These are phyloP conservation scores for Acestrorhynchus altus DNA, from an alignment of 2,797 vertebrate genomes.

Conservation along the genomic window DNA sequence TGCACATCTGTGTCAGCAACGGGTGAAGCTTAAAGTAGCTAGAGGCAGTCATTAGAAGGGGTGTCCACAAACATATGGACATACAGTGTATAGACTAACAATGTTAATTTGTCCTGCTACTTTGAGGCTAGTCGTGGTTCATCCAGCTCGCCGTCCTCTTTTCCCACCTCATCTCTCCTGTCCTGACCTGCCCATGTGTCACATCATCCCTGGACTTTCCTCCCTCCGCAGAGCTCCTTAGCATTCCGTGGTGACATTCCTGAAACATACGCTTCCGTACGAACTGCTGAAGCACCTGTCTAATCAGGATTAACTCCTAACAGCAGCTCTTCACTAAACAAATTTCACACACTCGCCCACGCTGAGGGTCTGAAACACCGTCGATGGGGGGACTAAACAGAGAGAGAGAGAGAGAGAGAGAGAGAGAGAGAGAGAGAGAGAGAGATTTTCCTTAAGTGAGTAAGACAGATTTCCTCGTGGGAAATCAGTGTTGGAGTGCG, in stretches of 20 bases:
- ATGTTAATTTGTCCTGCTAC: too few relatives aligned
- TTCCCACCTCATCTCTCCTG: neutral
- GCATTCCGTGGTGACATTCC: slow-evolving; percentile 2
- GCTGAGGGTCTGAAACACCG: slow-evolving; percentile 72
- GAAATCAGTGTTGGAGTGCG: slow-evolving; percentile 47
- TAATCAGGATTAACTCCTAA: slow-evolving; percentile 76
- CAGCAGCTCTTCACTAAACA: slow-evolving; percentile 72
- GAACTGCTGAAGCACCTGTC: slow-evolving; percentile 56
- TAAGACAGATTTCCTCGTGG: slow-evolving; percentile 40
- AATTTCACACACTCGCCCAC: slow-evolving; percentile 70
- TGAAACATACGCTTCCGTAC: slow-evolving; percentile 4
- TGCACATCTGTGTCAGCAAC: too few relatives aligned
- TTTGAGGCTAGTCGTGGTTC: too few relatives aligned
- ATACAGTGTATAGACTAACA: too few relatives aligned
- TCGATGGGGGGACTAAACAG: slow-evolving; percentile 64
- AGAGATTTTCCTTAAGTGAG: slow-evolving; percentile 18
- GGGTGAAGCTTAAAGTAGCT: too few relatives aligned
- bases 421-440: slow-evolving; percentile 33
- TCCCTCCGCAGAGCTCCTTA: neutral
- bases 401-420: slow-evolving; percentile 28
- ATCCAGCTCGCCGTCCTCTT: too few relatives aligned
- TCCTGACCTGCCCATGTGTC: neutral
- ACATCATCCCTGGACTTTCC: neutral
- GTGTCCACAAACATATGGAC: too few relatives aligned
- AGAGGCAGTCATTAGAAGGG: too few relatives aligned